Evolutionary conservation across 2,888 invertebrate genomes (phyloP).

Genomic region (Lasioglossum villosulum): DNA sequence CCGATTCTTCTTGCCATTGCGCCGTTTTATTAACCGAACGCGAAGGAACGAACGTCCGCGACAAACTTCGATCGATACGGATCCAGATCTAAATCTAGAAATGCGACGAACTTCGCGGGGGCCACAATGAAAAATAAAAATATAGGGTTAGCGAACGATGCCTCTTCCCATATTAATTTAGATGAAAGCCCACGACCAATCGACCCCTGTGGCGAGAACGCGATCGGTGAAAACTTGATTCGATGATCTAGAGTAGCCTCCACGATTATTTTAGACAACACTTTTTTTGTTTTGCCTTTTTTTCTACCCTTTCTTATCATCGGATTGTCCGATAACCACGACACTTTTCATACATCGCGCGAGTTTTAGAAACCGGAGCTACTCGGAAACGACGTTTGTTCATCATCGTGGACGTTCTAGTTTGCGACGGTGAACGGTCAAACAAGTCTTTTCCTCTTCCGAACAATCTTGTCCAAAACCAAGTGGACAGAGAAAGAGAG

Average conservation of each 20-base stretch:
- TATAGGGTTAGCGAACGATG: background rate
- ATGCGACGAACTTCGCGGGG: background rate
- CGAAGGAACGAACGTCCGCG: background rate
- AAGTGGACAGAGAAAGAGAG: background rate
- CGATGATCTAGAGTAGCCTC: slow-evolving; percentile 13
- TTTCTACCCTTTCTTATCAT: background rate
- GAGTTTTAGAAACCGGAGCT: background rate
- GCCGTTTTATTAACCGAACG: background rate
- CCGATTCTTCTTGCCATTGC: background rate
- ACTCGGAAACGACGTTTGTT: background rate
- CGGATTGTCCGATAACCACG: background rate
- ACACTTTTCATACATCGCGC: background rate
- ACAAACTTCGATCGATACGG: no score
- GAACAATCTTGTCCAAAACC: background rate
- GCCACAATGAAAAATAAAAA: background rate
- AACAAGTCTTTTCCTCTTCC: background rate
- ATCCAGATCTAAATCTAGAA: background rate
- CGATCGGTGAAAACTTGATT: slow-evolving; percentile 26
- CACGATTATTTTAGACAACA: slow-evolving; percentile 21
- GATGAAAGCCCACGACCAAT: slow-evolving; percentile 64
- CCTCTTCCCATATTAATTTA: slow-evolving; percentile 45
- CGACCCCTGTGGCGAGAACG: slow-evolving; percentile 76
- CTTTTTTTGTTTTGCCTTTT: background rate
- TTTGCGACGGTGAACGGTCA: background rate
- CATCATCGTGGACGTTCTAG: background rate